These are phyloP conservation scores for Tipula confusa DNA, from an alignment of 2,888 invertebrate species.

Conservation along the genomic window DNA sequence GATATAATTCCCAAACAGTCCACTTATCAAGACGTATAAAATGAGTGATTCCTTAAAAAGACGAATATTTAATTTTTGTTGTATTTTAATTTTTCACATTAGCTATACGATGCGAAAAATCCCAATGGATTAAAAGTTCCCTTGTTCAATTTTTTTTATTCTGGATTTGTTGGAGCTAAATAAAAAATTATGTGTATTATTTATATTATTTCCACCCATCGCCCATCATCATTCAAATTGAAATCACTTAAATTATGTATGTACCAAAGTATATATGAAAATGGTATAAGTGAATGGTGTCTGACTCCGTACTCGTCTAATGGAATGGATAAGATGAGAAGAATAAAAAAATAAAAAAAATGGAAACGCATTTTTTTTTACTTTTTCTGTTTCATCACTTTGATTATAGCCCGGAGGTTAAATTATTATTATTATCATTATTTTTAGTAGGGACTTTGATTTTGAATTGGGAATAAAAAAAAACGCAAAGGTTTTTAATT, in stretches of 20 bases:
- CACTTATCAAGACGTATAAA: constrained; percentile 5
- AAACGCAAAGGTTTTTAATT: neutral
- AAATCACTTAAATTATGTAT: constrained; percentile 25
- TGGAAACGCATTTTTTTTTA: neutral
- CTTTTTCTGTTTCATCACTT: constrained; percentile 12
- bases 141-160: neutral
- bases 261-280: neutral
- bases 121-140: constrained; percentile 30
- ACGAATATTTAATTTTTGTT: neutral
- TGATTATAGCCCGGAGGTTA: constrained; percentile 12
- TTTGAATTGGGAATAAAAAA: neutral
- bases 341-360: neutral
- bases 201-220: neutral
- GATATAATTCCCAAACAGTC: neutral
- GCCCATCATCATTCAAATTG: constrained; percentile 25
- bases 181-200: constrained; percentile 12
- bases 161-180: constrained; percentile 26
- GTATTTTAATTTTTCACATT: constrained; percentile 32
- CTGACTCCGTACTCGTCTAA: neutral
- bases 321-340: neutral
- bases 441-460: constrained; percentile 12
- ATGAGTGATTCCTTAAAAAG: constrained; percentile 26
- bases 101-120: constrained; percentile 31
- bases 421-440: neutral
- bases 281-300: neutral